Evolutionary conservation across 1,140 invertebrate genomes (phyloP).

Genomic region (Sycobia sp.): DNA sequence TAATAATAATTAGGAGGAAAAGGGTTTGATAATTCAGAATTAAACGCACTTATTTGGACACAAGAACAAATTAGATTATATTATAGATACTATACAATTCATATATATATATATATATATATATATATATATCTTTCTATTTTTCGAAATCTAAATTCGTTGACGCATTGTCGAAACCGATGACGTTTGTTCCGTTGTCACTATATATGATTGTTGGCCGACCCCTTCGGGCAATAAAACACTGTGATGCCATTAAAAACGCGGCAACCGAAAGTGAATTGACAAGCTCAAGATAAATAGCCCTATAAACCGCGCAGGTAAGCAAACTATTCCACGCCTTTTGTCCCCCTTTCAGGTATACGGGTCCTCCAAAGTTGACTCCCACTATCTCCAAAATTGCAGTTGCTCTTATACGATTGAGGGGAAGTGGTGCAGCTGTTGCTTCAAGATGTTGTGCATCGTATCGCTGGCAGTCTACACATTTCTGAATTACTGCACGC

Average conservation of each 20-base stretch:
- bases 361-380: constrained; percentile 40
- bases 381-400: constrained; percentile 38
- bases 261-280: constrained; percentile 34
- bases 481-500: constrained; percentile 15
- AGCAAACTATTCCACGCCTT: constrained; percentile 49
- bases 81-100: too few species aligned
- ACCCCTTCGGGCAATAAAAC: constrained; percentile 39
- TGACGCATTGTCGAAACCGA: too few species aligned
- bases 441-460: constrained; percentile 32
- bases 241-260: constrained; percentile 34
- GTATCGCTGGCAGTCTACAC: constrained; percentile 29
- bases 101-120: too few species aligned
- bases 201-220: too few species aligned
- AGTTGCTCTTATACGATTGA: constrained; percentile 34
- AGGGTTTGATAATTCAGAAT: too few species aligned
- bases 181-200: too few species aligned
- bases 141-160: too few species aligned
- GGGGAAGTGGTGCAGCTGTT: constrained; percentile 36
- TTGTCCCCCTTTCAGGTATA: too few species aligned
- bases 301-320: constrained; percentile 44
- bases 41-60: too few species aligned
- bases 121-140: too few species aligned
- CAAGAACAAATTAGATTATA: too few species aligned
- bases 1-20: too few species aligned
- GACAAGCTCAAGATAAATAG: constrained; percentile 43